These are phyloP conservation scores for Pangasius djambal DNA, from an alignment of 2,797 vertebrate species.

Conservation along the genomic window DNA sequence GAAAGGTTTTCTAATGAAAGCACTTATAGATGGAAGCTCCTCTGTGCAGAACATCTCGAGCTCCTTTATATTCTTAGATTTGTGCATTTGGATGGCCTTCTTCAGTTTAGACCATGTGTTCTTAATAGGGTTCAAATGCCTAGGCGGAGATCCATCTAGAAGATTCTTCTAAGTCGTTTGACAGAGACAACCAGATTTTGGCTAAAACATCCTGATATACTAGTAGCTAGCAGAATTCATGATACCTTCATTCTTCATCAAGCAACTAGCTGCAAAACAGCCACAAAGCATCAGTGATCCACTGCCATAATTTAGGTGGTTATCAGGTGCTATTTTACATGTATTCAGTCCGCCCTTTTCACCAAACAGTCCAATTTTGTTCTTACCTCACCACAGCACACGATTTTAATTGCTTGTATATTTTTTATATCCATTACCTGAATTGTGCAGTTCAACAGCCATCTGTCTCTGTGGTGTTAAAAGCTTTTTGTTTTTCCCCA, in stretches of 20 bases:
- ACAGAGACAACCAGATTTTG: neutral
- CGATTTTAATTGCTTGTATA: slow-evolving; percentile 1
- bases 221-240: neutral
- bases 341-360: neutral
- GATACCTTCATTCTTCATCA: neutral
- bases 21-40: neutral
- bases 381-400: neutral
- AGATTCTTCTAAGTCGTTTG: neutral
- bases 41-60: neutral
- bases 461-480: slow-evolving; percentile 25
- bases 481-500: slow-evolving; percentile 14
- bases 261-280: neutral
- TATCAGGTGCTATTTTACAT: neutral
- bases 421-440: neutral
- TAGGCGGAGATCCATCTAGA: neutral
- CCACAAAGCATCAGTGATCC: neutral
- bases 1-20: neutral
- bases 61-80: neutral
- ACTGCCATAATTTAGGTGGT: neutral
- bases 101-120: neutral
- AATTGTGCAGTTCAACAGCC: neutral
- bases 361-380: neutral
- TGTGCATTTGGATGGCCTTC: neutral
- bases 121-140: neutral
- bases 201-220: neutral